Conservation (phyloP, 2,113 vertebrate species). For the Syngnathus floridae region DNA sequence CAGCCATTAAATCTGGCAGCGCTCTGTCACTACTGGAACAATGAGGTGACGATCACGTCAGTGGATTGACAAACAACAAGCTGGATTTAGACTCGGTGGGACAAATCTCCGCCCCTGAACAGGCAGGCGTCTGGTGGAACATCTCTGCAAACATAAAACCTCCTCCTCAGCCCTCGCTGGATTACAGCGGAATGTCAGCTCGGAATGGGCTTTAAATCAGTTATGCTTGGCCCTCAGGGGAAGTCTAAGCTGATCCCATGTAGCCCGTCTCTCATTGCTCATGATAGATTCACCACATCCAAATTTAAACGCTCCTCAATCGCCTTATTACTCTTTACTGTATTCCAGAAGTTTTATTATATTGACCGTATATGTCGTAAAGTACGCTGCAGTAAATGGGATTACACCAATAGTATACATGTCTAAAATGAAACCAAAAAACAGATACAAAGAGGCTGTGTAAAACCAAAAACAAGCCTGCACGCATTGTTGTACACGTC, state of each 20-base stretch:
- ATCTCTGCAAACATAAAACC: constrained; percentile 66
- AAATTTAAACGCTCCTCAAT: constrained; percentile 44
- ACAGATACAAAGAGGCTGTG: constrained; percentile 8
- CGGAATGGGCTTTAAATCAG: constrained; percentile 69
- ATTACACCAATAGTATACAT: not conserved
- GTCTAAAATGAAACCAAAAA: constrained; percentile 5
- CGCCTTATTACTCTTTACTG: constrained; percentile 7
- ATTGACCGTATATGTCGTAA: not conserved
- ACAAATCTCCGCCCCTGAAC: constrained; percentile 17
- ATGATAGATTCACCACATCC: constrained; percentile 63
- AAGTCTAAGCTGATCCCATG: constrained; percentile 60
- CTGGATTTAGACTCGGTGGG: constrained; percentile 30
- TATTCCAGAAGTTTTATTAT: not conserved
- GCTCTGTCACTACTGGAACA: constrained; percentile 36
- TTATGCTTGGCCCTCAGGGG: constrained; percentile 64
- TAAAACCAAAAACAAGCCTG: constrained; percentile 4
- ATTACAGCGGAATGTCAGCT: constrained; percentile 71
- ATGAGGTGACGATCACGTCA: constrained; percentile 38
- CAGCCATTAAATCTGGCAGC: constrained; percentile 45
- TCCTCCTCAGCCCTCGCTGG: constrained; percentile 65
- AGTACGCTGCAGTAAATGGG: not conserved
- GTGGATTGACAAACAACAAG: constrained; percentile 44
- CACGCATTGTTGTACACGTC: constrained; percentile 9
- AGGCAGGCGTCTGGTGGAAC: constrained; percentile 58
- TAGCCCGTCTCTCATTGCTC: constrained; percentile 65